Base-by-base conservation (phyloP, 2,888 invertebrate species). In the Scaptomyza reducta region DNA sequence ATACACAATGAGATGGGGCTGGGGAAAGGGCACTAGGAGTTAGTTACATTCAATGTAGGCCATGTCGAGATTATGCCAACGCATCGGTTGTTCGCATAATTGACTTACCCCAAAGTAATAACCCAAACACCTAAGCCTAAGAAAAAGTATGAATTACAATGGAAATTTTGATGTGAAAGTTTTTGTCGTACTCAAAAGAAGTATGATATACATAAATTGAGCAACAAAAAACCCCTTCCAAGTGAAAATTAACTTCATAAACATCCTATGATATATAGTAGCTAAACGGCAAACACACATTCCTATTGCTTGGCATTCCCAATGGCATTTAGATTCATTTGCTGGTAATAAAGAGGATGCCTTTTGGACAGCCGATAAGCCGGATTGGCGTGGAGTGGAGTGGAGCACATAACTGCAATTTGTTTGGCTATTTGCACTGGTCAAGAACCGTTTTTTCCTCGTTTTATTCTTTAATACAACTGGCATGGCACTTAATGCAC, bases 341-440 rank as follows among this genome's bases (percentile, higher is more conserved):
- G 44, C 22, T 45, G 31, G 47, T 59, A 57, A 76, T 66, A 42
- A 61, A 76, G 55, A 46, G 60, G 47, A 65, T 54, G 54, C 42
- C 58, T 55, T 11, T 11, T 10, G 59, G 27, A 60, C 41, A 60
- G 60, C 50, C 59, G 65, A 60, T 64, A 57, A 70, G 70, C 18
- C 58, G 35, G 7, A 29, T n/a, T 46, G 25, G 35, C 41, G 13
- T 33, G 14, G 50, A 49, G 27, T 60, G 53, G 27, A 60, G n/a
- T 38, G 57, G 57, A 55, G 51, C 22, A 42, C 58, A 76, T 53
- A 49, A 51, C 67, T 47, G 77, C 67, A 74, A 85, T 82, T 82
- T 82, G 77, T 79, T 87, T 87, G 77, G 41, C 82, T 68, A 81
- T 78, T 16, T 62, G 70, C 57, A 38, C 50, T 49, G 54, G 35